Conservation (phyloP, 2,797 vertebrate genomes). For the Eidolon dupreanum region DNA sequence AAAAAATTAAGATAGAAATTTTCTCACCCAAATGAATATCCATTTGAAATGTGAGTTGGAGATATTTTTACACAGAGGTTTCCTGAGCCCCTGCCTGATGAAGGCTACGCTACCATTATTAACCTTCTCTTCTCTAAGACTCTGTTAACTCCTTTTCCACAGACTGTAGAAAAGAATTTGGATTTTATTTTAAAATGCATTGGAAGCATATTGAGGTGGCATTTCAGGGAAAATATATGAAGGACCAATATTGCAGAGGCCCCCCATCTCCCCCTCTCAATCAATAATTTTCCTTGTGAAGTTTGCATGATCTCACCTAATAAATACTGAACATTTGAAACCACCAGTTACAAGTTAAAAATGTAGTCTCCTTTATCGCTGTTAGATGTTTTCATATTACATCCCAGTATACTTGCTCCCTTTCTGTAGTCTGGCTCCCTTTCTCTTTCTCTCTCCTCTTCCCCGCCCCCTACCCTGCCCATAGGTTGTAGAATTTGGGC, state of each 20-base stretch:
- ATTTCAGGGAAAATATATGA: not conserved
- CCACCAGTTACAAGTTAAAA: not conserved
- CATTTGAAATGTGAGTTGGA: not conserved
- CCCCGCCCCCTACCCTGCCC: too few relatives aligned
- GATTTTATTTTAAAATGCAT: too few relatives aligned
- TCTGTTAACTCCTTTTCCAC: too few relatives aligned
- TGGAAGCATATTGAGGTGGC: not conserved
- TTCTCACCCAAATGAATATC: not conserved
- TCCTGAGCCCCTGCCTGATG: not conserved
- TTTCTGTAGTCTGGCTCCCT: not conserved
- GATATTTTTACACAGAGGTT: not conserved
- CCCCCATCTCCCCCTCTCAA: not conserved
- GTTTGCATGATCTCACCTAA: not conserved
- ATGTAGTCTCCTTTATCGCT: not conserved
- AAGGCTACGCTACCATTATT: not conserved
- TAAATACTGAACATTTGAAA: not conserved
- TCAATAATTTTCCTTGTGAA: not conserved
- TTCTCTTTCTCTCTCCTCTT: too few relatives aligned
- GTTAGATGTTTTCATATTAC: not conserved
- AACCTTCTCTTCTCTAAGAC: not conserved
- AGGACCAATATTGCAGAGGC: not conserved
- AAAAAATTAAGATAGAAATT: not conserved
- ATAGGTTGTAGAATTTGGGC: not conserved
- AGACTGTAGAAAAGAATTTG: too few relatives aligned
- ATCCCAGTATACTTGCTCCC: not conserved